Percentiles rank a stretch among this genome's conserved stretches.
These are phyloP conservation scores for Copidosoma aretas DNA, from an alignment of 2,888 invertebrate genomes.

Conservation along the genomic window DNA sequence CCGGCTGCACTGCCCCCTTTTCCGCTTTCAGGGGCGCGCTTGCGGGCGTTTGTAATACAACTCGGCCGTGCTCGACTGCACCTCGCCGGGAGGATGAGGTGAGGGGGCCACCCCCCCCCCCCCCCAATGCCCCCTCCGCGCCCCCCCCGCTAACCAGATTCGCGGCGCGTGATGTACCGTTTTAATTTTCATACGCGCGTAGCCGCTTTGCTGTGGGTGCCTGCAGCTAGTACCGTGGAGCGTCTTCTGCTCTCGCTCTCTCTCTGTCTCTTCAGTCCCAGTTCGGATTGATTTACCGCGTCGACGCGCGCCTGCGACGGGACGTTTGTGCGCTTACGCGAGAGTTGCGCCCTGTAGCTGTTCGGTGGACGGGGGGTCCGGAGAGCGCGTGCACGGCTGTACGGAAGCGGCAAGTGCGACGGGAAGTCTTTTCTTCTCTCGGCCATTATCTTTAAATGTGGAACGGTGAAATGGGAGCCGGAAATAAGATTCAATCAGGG, in stretches of 20 bases:
- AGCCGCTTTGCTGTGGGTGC: slow-evolving; percentile 29
- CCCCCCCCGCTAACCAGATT: slow-evolving; percentile 46
- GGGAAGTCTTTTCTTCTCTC: background rate
- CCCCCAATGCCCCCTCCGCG: slow-evolving; percentile 53
- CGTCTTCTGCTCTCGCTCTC: slow-evolving; percentile 11
- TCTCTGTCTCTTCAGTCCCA: slow-evolving; percentile 19
- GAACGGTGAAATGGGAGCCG: background rate
- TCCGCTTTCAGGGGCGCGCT: slow-evolving; percentile 2
- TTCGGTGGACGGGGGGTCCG: too few species aligned
- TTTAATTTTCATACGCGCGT: slow-evolving; percentile 57
- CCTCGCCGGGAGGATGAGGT: too few species aligned
- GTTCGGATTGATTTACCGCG: slow-evolving; percentile 20
- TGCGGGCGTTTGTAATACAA: background rate
- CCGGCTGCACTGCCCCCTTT: slow-evolving; percentile 5
- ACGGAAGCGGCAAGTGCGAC: background rate
- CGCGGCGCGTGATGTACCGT: slow-evolving; percentile 53
- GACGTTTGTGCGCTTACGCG: background rate
- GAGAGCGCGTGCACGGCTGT: background rate
- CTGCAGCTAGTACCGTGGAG: background rate
- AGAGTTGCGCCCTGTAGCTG: background rate
- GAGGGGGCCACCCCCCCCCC: background rate
- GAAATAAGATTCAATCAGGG: background rate
- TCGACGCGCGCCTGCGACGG: slow-evolving; percentile 23
- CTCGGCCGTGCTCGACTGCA: background rate
- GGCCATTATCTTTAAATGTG: background rate